Evolutionary conservation across 2,797 vertebrate genomes (phyloP).

Genomic region (Sciaenops ocellatus): DNA sequence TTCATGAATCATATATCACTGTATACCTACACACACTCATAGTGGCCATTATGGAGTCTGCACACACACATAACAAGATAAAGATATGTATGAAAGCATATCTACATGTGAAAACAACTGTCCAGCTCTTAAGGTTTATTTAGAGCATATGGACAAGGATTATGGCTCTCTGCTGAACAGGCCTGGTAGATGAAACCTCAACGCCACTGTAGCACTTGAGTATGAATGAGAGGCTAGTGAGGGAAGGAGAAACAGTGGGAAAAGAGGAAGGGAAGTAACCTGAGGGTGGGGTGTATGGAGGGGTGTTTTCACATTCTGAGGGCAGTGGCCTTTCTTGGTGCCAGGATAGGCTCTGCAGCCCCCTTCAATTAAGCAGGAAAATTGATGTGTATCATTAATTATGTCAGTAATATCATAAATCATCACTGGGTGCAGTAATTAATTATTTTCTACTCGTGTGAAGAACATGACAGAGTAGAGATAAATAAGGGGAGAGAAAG

Average conservation of each 20-base stretch:
- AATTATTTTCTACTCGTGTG: conserved; percentile 95
- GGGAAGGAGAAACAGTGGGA: conserved; percentile 40
- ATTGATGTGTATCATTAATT: conserved; percentile 99
- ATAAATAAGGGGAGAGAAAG: conserved; percentile 88
- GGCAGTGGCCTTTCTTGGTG: conserved; percentile 82
- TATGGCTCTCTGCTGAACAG: conserved; percentile 63
- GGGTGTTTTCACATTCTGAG: conserved; percentile 73
- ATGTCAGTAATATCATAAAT: conserved; percentile 98
- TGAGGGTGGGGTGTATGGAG: conserved; percentile 48
- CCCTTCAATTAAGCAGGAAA: conserved; percentile 95
- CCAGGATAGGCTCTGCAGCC: conserved; percentile 82
- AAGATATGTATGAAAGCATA: conserved; percentile 70
- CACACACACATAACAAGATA: conserved; percentile 44
- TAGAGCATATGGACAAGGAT: conserved; percentile 67
- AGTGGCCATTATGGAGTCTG: conserved; percentile 75
- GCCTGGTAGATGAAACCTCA: conserved; percentile 50
- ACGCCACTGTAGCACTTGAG: conserved; percentile 30
- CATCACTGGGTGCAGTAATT: conserved; percentile 93
- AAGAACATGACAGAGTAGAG: conserved; percentile 93
- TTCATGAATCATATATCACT: conserved; percentile 88
- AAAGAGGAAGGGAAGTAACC: conserved; percentile 52
- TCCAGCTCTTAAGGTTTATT: conserved; percentile 74
- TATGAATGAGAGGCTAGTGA: conserved; percentile 48
- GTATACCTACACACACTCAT: conserved; percentile 82
- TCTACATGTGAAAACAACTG: conserved; percentile 77